Conservation (phyloP, 92 coral and sea anemone species). For the Epizoanthus stellaris region DNA sequence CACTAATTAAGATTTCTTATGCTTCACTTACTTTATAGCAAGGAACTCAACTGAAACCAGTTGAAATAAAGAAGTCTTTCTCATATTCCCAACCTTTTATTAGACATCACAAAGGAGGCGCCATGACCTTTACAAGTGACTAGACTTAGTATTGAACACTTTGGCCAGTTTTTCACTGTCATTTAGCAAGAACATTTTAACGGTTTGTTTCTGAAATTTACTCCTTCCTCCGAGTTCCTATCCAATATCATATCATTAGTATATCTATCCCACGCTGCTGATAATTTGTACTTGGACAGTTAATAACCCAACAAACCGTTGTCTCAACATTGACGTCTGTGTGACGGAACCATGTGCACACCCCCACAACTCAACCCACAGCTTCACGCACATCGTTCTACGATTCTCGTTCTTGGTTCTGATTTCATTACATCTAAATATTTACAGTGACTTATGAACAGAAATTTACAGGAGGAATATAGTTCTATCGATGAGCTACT, state of each 20-base stretch:
- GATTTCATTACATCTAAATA: constrained; percentile 8
- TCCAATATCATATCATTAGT: neutral
- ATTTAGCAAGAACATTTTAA: neutral
- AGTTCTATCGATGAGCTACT: no score
- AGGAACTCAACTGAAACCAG: neutral
- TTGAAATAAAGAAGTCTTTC: neutral
- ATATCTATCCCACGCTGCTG: neutral
- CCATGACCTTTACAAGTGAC: neutral
- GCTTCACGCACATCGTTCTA: neutral
- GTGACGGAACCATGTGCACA: neutral
- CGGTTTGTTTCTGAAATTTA: neutral
- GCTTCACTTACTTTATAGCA: neutral
- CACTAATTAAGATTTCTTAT: neutral
- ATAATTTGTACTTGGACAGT: neutral
- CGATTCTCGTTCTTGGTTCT: neutral
- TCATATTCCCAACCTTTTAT: neutral
- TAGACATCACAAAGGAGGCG: neutral
- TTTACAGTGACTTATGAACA: neutral
- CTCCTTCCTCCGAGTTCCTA: neutral
- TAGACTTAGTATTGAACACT: neutral
- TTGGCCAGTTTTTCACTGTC: neutral
- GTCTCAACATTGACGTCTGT: constrained; percentile 8
- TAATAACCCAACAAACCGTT: neutral
- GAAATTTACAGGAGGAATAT: no score
- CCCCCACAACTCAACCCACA: constrained; percentile 25